Percentiles rank a stretch among this genome's conserved stretches.
Conservation (phyloP, 2,797 vertebrate genomes). For the Melanotaenia trifasciata region DNA sequence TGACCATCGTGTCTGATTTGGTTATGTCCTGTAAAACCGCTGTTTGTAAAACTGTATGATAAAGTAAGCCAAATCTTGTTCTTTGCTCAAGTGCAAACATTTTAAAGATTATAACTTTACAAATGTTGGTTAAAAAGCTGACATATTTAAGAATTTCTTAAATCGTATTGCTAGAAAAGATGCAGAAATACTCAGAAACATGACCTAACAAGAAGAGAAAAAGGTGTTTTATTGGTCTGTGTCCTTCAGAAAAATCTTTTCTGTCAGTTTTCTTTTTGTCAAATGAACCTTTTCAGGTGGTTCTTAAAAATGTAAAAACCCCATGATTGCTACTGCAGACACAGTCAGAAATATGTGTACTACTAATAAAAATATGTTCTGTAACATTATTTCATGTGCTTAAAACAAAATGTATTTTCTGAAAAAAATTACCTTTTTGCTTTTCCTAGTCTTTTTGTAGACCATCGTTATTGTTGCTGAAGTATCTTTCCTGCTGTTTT, state of each 20-base stretch:
- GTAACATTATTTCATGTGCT: background rate
- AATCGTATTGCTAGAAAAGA: background rate
- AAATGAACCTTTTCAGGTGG: constrained; percentile 46
- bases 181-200: background rate
- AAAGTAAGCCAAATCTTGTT: background rate
- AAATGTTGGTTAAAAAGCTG: background rate
- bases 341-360: background rate
- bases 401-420: background rate
- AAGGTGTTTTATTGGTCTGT: constrained; percentile 1
- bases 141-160: background rate
- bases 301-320: constrained; percentile 16
- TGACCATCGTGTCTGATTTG: too few species aligned
- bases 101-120: background rate
- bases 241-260: constrained; percentile 10
- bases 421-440: constrained; percentile 15
- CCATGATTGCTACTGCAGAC: constrained; percentile 28
- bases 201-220: background rate
- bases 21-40: background rate
- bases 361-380: background rate
- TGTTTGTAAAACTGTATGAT: too few species aligned
- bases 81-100: background rate
- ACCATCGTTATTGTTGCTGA: constrained; percentile 30
- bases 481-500: constrained; percentile 45
- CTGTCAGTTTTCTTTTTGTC: constrained; percentile 7
- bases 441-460: constrained; percentile 13